phyloP scores from a whole-genome alignment of 2,797 vertebrate genomes.

The Notolabrus celidotus region DNA sequence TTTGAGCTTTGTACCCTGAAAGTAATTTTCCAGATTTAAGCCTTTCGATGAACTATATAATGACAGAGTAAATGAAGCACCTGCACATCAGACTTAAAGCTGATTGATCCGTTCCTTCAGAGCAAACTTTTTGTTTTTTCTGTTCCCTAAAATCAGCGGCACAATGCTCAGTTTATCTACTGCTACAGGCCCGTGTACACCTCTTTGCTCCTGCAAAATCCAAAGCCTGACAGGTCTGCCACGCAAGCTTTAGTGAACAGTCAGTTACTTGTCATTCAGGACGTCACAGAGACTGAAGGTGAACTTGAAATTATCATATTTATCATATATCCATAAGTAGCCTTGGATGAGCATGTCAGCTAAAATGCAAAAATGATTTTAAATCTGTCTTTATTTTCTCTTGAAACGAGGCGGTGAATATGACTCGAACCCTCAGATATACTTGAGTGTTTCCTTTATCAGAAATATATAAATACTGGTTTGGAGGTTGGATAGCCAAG shows the following conservation, averaged over 20 bases:
- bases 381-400: background rate
- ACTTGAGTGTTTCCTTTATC: background rate
- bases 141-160: background rate
- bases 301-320: slow-evolving; percentile 5
- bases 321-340: background rate
- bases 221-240: background rate
- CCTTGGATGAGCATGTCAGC: background rate
- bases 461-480: slow-evolving; percentile 6
- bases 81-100: too few relatives aligned
- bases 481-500: background rate
- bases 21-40: too few relatives aligned
- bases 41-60: too few relatives aligned
- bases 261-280: slow-evolving; percentile 7
- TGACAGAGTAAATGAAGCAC: too few relatives aligned
- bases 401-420: too few relatives aligned
- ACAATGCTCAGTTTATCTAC: background rate
- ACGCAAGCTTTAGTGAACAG: background rate
- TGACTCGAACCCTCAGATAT: background rate
- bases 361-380: background rate
- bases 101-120: too few relatives aligned
- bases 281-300: background rate
- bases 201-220: background rate
- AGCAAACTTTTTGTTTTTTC: background rate
- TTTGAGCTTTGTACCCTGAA: too few relatives aligned
- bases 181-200: background rate